Evolutionary conservation across 2,888 invertebrate genomes (phyloP), one percentile per base, ranked within the genome.

Genomic region (Tenodera sinensis): DNA sequence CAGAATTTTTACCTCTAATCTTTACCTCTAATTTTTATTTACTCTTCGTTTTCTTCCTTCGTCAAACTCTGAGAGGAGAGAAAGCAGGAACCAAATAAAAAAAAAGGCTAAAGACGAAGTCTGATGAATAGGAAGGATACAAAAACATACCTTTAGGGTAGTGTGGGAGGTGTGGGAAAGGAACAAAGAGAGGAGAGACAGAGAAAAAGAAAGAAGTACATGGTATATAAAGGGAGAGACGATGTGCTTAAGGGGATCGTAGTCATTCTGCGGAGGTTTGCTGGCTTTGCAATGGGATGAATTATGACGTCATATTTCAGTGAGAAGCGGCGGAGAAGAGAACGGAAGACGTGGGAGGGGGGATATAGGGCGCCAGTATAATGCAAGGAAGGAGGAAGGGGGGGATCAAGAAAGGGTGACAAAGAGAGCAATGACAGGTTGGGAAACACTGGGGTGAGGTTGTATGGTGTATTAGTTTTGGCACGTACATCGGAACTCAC

Each of bases 301-400:
- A 85, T 89, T 90, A 90, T 90, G 87, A 90, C 89, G 89, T 89
- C 90, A 90, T 90, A 90, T 90, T 90, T 90, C 87, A 90, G 89
- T 90, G 85, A 84, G 54, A 82, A 89, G 89, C 85, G 83, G 88
- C 87, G 87, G 89, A 42, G 85, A 84, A 83, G 89, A 85, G 54
- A 89, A 82, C 88, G 90, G 90, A 90, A 86, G 88, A 85, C 83
- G 88, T 28, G 89, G 54, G 25, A 71, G 54, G 54, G 54, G 25
- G 54, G 54, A 25, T 71, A 25, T 71, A 71, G 54, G 54, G 20
- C 54, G 54, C 87, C 88, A 83, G 83, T 87, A 34, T 89, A 88
- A 85, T 47, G 83, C 83, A 27, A 81, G 54, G 89, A 83, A 9
- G 47, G 89, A 84, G 86, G 88, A 81, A 88, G 71, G 88, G 82